Base-by-base conservation (phyloP, 2,888 invertebrate genomes). In the Drosophila tanythrix region DNA sequence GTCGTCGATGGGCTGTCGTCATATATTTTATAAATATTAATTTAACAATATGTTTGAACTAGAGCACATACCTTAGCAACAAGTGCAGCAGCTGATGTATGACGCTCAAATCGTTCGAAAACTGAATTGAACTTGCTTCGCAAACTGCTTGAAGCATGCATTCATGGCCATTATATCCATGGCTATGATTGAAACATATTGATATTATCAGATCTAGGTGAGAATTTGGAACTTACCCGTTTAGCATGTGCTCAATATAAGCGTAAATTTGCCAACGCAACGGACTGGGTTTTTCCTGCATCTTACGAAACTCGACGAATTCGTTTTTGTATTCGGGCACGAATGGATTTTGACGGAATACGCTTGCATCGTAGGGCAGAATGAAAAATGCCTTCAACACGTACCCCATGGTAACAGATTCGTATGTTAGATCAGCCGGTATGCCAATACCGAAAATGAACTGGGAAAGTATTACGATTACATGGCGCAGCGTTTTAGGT, bases 391-490 rank as follows among this genome's bases (percentile, higher is more conserved):
- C 86, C 55, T 92, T 92, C 0, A 92, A 60, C 0, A 92, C 91
- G 64, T 92, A 84, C 1, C 92, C 92, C 51, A 89, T 71, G 2
- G 90, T 90, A 1, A 92, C 70, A 0, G 92, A 92, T 73, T 92
- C 92, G 68, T 85, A 91, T 5, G 79, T 67, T 8, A 92, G 79
- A 81, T 92, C 92, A 6, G 90, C 91, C 0, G 92, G 92, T 63
- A 92, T 91, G 27, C 92, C 92, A 51, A 92, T 89, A 56, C 92
- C 92, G 21, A 82, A 89, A 77, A 91, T 91, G 27, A 92, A 92
- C 92, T 92, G 43, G 0, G 43, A 59, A 7, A 21, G 6, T 8
- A 33, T 2, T 7, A 6, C 0, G 18, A 8, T 36, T 6, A n/a
- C 2, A 8, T 21, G 4, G 13, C 4, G 18, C 15, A 8, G 25